phyloP scores from a whole-genome alignment of 35 echinoderm and acorn worm genomes.

The Lytechinus pictus region DNA sequence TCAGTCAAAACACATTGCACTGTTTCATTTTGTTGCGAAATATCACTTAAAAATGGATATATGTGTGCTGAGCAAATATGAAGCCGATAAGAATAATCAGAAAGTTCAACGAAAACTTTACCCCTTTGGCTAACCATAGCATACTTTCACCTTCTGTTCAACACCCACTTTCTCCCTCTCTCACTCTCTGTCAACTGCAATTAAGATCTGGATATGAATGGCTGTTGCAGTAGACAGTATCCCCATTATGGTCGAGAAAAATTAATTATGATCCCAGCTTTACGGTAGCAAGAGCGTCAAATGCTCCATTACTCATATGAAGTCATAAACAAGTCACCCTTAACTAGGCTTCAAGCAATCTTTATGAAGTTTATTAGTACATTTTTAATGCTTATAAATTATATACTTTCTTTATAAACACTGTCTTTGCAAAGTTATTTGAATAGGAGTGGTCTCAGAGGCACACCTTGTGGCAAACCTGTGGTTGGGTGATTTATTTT shows the following conservation, averaged over 20 bases:
- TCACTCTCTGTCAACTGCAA: not conserved
- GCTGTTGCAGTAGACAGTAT: not conserved
- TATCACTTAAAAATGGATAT: too few relatives aligned
- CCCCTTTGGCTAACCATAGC: not conserved
- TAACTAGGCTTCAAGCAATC: not conserved
- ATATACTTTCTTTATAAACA: not conserved
- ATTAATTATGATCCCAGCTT: constrained; percentile 19
- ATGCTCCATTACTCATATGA: not conserved
- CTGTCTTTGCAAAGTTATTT: not conserved
- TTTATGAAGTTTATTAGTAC: not conserved
- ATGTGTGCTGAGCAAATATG: not conserved
- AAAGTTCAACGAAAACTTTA: not conserved
- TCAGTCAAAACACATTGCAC: too few relatives aligned
- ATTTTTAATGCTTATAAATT: not conserved
- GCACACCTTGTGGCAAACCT: too few relatives aligned
- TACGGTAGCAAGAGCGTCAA: not conserved
- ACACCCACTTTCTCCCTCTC: not conserved
- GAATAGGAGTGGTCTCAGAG: not conserved
- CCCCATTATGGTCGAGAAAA: not conserved
- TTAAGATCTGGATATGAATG: not conserved
- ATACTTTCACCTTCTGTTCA: not conserved
- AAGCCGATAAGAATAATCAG: not conserved
- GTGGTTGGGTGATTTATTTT: too few relatives aligned
- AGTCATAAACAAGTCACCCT: not conserved
- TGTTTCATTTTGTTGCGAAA: too few relatives aligned